Evolutionary conservation across 2,113 vertebrate species (phyloP), one percentile per base, ranked within the genome.

Genomic region (Oncorhynchus tshawytscha): DNA sequence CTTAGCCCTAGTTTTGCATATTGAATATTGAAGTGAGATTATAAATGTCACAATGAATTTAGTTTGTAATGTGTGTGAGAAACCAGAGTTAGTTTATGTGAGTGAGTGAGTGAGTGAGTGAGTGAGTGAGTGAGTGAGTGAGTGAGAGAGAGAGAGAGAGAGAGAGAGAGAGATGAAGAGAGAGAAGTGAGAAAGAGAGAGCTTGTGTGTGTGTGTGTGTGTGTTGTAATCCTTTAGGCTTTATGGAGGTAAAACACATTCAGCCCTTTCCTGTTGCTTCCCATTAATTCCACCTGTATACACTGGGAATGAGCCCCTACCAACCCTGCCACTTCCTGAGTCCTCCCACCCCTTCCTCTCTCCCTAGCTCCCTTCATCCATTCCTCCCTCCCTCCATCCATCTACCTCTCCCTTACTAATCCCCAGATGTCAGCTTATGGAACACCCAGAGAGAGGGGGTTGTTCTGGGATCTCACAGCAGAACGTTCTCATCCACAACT

Each of bases 241-340:
- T 85, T 67, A 75, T 80, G 81, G 86, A 82, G 78, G 86, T 84
- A 82, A 79, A 82, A 82, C 85, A 84, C 78, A 82, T 80, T 73
- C 75, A 88, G 77, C 57, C 82, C 82, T 87, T 91, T 86, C 84
- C 86, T 88, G 87, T 87, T 86, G 84, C 83, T 91, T 92, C 84
- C 85, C 86, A 88, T 92, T 90, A 89, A 86, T 90, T 90, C 88
- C 88, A 92, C 91, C 91, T 92, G 89, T 86, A 88, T 82, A 86
- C 88, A 91, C 86, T 88, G 79, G 83, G 81, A 86, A 82, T 89
- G 89, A 91, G 86, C 85, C 78, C 84, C 84, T 39, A 67, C 85
- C 78, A 79, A 78, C 85, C 86, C 73, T 78, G 70, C 83, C 81
- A 82, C 85, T 90, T 88, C 85, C 86, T 86, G 83, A 83, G 75